Conservation (phyloP, 2,113 vertebrate genomes). For the Mustela nigripes region DNA sequence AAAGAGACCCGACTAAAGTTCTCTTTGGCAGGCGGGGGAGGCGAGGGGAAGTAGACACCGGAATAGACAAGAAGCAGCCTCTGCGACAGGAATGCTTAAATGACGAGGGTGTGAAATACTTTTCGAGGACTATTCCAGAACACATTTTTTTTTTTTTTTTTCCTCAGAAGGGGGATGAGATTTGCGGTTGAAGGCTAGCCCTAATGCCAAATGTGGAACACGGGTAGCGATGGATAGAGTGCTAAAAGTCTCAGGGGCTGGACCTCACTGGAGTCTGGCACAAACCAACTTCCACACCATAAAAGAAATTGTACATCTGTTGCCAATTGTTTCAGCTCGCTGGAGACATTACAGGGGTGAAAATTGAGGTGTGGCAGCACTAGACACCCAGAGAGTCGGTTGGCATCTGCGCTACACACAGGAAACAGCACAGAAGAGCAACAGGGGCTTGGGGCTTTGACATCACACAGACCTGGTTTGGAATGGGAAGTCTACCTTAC, state of each 20-base stretch:
- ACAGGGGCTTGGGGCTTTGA: neutral
- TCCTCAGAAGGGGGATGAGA: neutral
- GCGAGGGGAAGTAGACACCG: neutral
- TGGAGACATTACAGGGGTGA: neutral
- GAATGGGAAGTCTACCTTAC: neutral
- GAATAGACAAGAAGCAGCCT: neutral
- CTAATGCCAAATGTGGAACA: neutral
- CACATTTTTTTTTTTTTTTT: no score
- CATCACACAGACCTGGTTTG: neutral
- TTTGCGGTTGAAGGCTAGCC: neutral
- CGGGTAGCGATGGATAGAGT: rapidly evolving
- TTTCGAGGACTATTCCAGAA: neutral
- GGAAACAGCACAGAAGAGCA: neutral
- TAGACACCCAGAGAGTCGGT: neutral
- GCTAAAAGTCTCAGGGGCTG: neutral
- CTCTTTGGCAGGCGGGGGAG: neutral
- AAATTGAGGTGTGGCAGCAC: neutral
- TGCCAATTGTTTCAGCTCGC: neutral
- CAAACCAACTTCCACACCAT: neutral
- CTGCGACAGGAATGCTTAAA: neutral
- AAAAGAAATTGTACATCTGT: neutral
- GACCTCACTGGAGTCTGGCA: neutral
- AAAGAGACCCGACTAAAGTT: neutral
- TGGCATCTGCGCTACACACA: neutral
- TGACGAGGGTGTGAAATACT: neutral